Base-by-base conservation (phyloP, 92 coral and sea anemone genomes). In the Epizoanthus ramosus region DNA sequence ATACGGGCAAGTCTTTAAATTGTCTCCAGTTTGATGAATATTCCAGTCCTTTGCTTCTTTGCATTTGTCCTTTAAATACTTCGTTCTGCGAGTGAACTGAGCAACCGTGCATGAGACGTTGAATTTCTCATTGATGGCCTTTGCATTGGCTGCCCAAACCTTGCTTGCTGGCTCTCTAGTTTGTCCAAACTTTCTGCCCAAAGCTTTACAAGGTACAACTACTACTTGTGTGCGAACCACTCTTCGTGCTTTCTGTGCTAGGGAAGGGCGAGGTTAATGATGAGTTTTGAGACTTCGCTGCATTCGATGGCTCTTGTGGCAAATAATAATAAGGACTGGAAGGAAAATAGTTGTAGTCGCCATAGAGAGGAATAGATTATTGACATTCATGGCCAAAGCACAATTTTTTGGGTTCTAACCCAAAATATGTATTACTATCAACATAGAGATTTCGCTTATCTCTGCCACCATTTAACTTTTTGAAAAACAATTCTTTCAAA, bases 31-130 rank as follows among this genome's bases (percentile, higher is more conserved):
- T 33, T 84, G 85, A 59, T 43, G 73, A 17, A 69, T 64, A 69
- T 85, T 85, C 85, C 85, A 79, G 80, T 70, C 80, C 52, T 85
- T 85, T 63, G 88, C 58, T 45, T 75, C 83, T 84, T 84, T 75
- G 68, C 75, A 84, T 53, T 58, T 71, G 25, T 83, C 80, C 56
- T 74, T 84, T 22, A 84, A 47, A 61, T 63, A 65, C 64, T 84
- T 84, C 23, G 74, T 25, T 58, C 74, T 84, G 22, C 82, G 41
- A 50, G 56, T 43, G 83, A 68, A 50, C 83, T 85, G 83, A 47
- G 79, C 57, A 24, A 68, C 50, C 35, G 79, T n/a, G 87, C 87
- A 76, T 70, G 9, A 43, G 18, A 84, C 28, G 68, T 84, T 16
- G 75, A 84, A 84, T n/a, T 84, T 79, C 75, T 84, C 76, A 73